A percentile compares a stretch with the other conserved stretches of the same genome.
Conservation (phyloP, 2,888 invertebrate genomes). For the Drosophila prostipennis region DNA sequence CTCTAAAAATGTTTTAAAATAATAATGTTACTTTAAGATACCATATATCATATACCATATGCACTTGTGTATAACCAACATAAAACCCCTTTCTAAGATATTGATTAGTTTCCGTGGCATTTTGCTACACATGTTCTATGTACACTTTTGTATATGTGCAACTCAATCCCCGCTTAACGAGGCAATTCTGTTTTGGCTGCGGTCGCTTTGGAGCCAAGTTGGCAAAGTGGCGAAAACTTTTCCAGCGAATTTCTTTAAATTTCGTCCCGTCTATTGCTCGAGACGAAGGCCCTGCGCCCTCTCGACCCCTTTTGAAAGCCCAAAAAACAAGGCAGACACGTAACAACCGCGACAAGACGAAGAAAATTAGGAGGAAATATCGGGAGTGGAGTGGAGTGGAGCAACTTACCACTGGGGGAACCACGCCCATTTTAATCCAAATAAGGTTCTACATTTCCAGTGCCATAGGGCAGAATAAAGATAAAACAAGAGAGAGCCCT, state of each 20-base stretch:
- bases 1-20: too few relatives aligned
- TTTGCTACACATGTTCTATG: slow-evolving; percentile 8
- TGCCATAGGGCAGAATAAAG: slow-evolving; percentile 1
- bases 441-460: slow-evolving; percentile 27
- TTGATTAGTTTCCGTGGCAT: slow-evolving; percentile 21
- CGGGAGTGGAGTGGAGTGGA: not conserved
- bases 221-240: slow-evolving; percentile 9
- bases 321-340: slow-evolving; percentile 14
- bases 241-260: slow-evolving; percentile 26
- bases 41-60: too few relatives aligned
- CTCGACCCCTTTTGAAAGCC: not conserved
- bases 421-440: slow-evolving; percentile 45
- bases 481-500: not conserved
- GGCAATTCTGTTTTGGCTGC: slow-evolving; percentile 38
- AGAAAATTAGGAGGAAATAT: not conserved
- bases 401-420: not conserved
- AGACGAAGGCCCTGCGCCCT: slow-evolving; percentile 9
- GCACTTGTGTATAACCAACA: too few relatives aligned
- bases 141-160: slow-evolving; percentile 11
- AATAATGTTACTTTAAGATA: too few relatives aligned
- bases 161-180: slow-evolving; percentile 33
- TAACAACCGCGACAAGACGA: slow-evolving; percentile 12
- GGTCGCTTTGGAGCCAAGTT: slow-evolving; percentile 32
- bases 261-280: slow-evolving; percentile 27
- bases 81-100: not conserved